phyloP scores from a whole-genome alignment of 2,113 vertebrate genomes.

The Danionella cerebrum region DNA sequence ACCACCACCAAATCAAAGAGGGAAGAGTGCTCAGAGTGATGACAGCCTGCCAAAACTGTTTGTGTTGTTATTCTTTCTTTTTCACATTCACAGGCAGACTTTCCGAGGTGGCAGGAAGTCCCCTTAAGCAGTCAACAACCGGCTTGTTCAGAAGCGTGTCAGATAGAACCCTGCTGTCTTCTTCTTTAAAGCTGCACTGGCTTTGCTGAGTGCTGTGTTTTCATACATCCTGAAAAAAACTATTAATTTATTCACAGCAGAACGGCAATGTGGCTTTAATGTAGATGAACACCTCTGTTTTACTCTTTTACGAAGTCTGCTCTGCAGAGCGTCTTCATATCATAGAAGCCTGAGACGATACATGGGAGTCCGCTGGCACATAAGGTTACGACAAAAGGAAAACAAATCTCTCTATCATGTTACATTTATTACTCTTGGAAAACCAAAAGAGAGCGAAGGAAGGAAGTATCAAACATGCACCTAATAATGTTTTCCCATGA shows the following conservation, averaged over 20 bases:
- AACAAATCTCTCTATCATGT: conserved; percentile 27
- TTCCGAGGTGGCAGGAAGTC: neutral
- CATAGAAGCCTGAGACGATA: neutral
- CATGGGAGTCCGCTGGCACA: neutral
- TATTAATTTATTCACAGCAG: no score
- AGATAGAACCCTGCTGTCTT: conserved; percentile 8
- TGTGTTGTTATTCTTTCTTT: conserved; percentile 16
- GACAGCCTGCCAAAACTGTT: conserved; percentile 20
- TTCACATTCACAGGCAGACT: neutral
- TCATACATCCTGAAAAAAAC: conserved; percentile 32
- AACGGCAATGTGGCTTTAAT: no score
- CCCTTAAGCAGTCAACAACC: conserved; percentile 6
- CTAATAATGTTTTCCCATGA: conserved; percentile 23
- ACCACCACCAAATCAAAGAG: conserved; percentile 18
- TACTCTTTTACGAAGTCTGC: neutral
- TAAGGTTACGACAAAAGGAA: conserved; percentile 7
- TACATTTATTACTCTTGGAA: conserved; percentile 20
- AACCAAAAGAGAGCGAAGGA: neutral
- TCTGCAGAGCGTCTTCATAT: no score
- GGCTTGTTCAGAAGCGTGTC: conserved; percentile 30
- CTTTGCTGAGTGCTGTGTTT: conserved; percentile 20
- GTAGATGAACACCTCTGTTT: neutral
- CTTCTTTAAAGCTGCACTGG: conserved; percentile 19
- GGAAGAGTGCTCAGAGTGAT: neutral
- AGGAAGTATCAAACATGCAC: conserved; percentile 19